Percentiles rank a stretch among this genome's conserved stretches.
Conservation (phyloP, 1,140 invertebrate genomes). For the Diorhabda sublineata region DNA sequence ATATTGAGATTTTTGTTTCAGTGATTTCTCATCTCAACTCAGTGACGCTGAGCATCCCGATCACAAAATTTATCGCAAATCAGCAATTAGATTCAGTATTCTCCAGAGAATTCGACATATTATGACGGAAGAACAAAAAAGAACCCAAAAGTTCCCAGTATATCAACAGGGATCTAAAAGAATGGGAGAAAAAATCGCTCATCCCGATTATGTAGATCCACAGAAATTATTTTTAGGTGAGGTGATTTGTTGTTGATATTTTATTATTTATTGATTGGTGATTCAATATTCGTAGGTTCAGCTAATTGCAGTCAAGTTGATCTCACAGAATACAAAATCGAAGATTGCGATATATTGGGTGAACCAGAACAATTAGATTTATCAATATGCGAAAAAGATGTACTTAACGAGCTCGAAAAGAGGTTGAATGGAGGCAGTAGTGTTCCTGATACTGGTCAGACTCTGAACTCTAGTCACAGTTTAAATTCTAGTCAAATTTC, state of each 20-base stretch:
- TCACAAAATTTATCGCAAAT: slow-evolving; percentile 45
- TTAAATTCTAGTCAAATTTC: slow-evolving; percentile 38
- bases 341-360: slow-evolving; percentile 23
- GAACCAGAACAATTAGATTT: slow-evolving; percentile 38
- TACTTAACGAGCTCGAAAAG: slow-evolving; percentile 40
- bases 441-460: slow-evolving; percentile 21
- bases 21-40: slow-evolving; percentile 39
- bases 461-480: slow-evolving; percentile 29
- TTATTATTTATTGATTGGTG: background rate
- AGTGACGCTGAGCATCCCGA: slow-evolving; percentile 46
- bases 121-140: slow-evolving; percentile 53
- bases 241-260: background rate
- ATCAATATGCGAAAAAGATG: slow-evolving; percentile 42
- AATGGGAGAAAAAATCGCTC: slow-evolving; percentile 79
- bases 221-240: slow-evolving; percentile 34
- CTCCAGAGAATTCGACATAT: slow-evolving; percentile 55
- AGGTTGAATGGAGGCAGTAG: slow-evolving; percentile 28
- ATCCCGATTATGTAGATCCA: slow-evolving; percentile 82
- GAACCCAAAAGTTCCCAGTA: slow-evolving; percentile 49
- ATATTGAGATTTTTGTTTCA: slow-evolving; percentile 26
- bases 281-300: slow-evolving; percentile 9
- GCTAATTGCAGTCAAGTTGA: slow-evolving; percentile 26
- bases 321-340: slow-evolving; percentile 20
- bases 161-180: slow-evolving; percentile 74
- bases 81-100: slow-evolving; percentile 52